These are phyloP conservation scores for Onthophagus sagittarius DNA, from an alignment of 2,888 invertebrate genomes.

Conservation along the genomic window DNA sequence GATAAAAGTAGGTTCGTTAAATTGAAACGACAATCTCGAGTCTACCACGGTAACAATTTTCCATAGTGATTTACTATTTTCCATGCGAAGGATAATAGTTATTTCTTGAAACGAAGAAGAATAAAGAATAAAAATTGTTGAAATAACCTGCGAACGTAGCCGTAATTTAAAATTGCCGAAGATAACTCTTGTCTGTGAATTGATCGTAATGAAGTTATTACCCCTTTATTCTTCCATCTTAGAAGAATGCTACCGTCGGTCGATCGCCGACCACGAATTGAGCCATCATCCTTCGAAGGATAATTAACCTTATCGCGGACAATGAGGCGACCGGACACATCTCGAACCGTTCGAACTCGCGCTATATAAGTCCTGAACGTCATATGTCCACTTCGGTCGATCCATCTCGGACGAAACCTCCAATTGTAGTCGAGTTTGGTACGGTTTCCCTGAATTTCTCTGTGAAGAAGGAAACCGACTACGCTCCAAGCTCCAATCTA, in stretches of 20 bases:
- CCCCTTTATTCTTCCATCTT: not conserved
- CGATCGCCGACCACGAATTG: not conserved
- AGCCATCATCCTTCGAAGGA: conserved; percentile 5
- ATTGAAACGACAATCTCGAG: not conserved
- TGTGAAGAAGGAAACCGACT: not conserved
- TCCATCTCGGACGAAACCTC: not conserved
- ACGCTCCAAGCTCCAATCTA: not conserved
- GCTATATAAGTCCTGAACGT: not conserved
- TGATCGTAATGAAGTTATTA: not conserved
- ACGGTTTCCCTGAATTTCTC: not conserved
- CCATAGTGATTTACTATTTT: not conserved
- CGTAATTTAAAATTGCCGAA: not conserved
- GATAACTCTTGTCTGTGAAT: not conserved
- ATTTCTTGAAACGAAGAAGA: too few relatives aligned
- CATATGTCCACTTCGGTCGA: not conserved
- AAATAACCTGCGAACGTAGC: too few relatives aligned
- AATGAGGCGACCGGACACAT: not conserved
- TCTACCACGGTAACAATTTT: not conserved
- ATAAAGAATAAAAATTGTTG: too few relatives aligned
- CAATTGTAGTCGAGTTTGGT: not conserved
- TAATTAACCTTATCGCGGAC: conserved; percentile 12
- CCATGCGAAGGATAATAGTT: too few relatives aligned
- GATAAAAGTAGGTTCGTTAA: conserved; percentile 7
- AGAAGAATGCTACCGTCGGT: not conserved
- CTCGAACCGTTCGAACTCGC: not conserved